phyloP scores from a whole-genome alignment of 1,140 invertebrate species.

The Brachionus asplanchnoidis region DNA sequence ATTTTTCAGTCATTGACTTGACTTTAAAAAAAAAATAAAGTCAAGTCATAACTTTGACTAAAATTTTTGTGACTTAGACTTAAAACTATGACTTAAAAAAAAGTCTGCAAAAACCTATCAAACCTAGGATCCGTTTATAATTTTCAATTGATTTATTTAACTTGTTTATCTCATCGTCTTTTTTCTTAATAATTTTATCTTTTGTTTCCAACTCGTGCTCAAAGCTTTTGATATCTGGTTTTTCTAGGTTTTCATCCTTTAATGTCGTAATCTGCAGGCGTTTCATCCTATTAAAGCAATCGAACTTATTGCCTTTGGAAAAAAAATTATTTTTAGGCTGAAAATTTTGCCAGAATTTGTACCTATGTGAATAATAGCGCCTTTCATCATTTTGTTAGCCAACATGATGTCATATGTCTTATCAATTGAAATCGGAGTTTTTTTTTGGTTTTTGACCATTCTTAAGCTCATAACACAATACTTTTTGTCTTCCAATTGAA shows the following conservation, averaged over 20 bases:
- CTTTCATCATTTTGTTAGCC: neutral
- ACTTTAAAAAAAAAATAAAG: too few species aligned
- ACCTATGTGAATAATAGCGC: neutral
- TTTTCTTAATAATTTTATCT: neutral
- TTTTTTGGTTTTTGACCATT: neutral
- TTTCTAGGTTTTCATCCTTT: neutral
- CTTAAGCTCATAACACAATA: neutral
- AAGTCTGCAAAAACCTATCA: too few species aligned
- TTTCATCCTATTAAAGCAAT: neutral
- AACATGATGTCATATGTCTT: neutral
- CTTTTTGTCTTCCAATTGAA: neutral
- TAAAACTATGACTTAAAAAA: too few species aligned
- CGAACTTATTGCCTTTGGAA: neutral
- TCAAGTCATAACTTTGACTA: too few species aligned
- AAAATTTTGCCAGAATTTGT: neutral
- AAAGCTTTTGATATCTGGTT: neutral
- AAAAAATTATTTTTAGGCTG: neutral
- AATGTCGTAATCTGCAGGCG: neutral
- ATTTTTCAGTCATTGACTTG: too few species aligned
- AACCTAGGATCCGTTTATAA: neutral
- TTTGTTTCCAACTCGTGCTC: neutral
- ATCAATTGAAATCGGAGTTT: neutral
- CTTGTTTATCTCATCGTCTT: neutral
- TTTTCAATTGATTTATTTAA: neutral
- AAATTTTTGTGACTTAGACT: too few species aligned